phyloP scores from a whole-genome alignment of 2,797 vertebrate genomes.

The Peromyscus melanophrys region DNA sequence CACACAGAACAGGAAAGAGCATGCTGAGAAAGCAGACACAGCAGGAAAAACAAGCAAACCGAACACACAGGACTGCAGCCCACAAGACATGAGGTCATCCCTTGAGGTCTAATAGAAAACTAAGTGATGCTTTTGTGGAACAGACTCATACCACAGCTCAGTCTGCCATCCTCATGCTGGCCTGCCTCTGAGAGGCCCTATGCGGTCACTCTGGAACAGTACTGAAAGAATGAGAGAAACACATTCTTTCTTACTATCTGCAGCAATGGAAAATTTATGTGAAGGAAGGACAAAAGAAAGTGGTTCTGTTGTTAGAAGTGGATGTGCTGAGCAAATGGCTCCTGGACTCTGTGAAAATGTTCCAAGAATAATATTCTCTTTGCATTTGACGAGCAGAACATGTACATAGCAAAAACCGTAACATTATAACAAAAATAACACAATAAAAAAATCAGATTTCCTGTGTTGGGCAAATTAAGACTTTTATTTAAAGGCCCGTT shows the following conservation, averaged over 20 bases:
- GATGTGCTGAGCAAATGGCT: neutral
- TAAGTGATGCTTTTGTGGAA: neutral
- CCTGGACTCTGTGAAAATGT: neutral
- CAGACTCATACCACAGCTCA: neutral
- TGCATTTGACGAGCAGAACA: slow-evolving; percentile 2
- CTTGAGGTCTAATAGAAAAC: slow-evolving; percentile 27
- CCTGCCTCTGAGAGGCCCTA: neutral
- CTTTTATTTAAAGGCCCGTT: neutral
- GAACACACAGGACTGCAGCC: neutral
- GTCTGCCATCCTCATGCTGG: neutral
- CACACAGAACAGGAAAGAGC: neutral
- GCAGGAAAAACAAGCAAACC: neutral
- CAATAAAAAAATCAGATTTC: neutral
- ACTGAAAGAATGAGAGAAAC: neutral
- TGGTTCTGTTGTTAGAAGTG: neutral
- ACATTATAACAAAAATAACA: neutral
- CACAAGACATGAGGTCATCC: slow-evolving; percentile 24
- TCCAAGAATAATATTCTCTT: slow-evolving; percentile 29
- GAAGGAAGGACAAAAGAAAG: slow-evolving; percentile 24
- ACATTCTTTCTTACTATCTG: neutral
- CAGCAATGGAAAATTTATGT: neutral
- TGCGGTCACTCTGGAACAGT: neutral
- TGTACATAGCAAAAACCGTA: slow-evolving; percentile 24
- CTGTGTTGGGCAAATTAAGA: neutral
- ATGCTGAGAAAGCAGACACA: neutral